phyloP scores from a whole-genome alignment of 2,113 vertebrate species.

The Pundamilia nyererei region DNA sequence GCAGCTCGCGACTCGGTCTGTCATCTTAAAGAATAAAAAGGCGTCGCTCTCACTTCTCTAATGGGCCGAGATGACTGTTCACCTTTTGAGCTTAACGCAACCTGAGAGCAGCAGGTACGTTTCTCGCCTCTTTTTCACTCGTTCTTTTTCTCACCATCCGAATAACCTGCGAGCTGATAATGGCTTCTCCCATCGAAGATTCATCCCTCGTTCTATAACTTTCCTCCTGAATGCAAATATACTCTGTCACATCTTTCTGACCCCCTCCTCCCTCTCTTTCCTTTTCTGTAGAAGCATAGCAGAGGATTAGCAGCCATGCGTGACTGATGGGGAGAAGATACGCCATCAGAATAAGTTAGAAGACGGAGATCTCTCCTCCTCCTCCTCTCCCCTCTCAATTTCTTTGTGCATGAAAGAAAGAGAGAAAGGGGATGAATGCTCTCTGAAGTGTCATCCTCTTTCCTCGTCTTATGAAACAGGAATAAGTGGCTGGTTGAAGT shows the following conservation, averaged over 20 bases:
- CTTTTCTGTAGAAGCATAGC: constrained; percentile 29
- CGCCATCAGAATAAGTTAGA: constrained; percentile 66
- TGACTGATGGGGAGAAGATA: constrained; percentile 71
- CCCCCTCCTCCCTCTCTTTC: not conserved
- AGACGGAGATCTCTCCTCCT: constrained; percentile 26
- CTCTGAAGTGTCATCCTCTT: constrained; percentile 50
- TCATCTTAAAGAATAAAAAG: constrained; percentile 28
- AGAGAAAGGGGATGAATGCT: not conserved
- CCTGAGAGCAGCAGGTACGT: constrained; percentile 19
- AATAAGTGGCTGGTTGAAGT: constrained; percentile 52
- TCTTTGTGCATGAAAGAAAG: constrained; percentile 21
- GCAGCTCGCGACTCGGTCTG: not conserved
- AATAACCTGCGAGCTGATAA: constrained; percentile 29
- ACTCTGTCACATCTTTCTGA: constrained; percentile 51
- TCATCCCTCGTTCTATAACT: constrained; percentile 42
- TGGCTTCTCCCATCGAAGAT: constrained; percentile 44
- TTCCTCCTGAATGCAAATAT: constrained; percentile 63
- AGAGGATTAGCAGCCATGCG: constrained; percentile 66
- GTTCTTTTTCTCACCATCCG: not conserved
- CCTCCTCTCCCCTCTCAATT: constrained; percentile 14
- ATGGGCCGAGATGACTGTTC: constrained; percentile 36
- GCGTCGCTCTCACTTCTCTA: constrained; percentile 9
- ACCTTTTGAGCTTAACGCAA: constrained; percentile 46
- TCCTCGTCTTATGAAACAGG: constrained; percentile 37
- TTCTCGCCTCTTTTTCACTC: not conserved